Evolutionary conservation across 2,888 invertebrate species (phyloP), one percentile per base, ranked within the genome.

Genomic region (Heliconius charithonia): DNA sequence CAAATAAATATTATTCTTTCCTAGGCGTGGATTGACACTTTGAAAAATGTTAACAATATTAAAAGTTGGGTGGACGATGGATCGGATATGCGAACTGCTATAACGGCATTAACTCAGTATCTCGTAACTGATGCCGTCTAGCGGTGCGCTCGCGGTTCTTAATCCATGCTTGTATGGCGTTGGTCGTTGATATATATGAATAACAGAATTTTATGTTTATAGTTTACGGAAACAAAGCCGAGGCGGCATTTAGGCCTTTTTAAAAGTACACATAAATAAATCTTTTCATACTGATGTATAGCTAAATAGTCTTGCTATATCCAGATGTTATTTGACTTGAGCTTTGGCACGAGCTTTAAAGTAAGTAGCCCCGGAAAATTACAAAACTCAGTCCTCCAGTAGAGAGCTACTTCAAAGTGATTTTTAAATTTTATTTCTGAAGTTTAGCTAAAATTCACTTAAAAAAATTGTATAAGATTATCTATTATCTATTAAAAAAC

Each of bases 301-400:
- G 7, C 19, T 13, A 56, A 29, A 56, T 56, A 71, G 22, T 72
- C 22, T 59, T 56, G 56, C 59, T 32, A 32, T 59, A 32, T 3
- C 56, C n/a, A 13, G 71, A 72, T 72, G 59, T 72, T 72, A 72
- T 72, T 67, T 72, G 56, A 56, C 56, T 22, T 56, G 71, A 29
- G 56, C 56, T 59, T 59, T 72, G 32, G 56, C 71, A 59, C 71
- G 56, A 71, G 51, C 29, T 71, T 71, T 71, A 56, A 56, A 71
- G 71, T 71, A 71, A 71, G 71, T 29, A 56, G 71, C 45, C 29
- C 71, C 56, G 51, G 71, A 71, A 71, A 71, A 71, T 71, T 71
- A 71, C 56, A 72, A 72, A 72, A 72, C 71, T 32, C 56, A 32
- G n/a, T 72, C 13, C 32, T 32, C 56, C n/a, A 29, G 56, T 6